Evolutionary conservation across 2,113 vertebrate genomes (phyloP).

Genomic region (Ceyx melanurus): DNA sequence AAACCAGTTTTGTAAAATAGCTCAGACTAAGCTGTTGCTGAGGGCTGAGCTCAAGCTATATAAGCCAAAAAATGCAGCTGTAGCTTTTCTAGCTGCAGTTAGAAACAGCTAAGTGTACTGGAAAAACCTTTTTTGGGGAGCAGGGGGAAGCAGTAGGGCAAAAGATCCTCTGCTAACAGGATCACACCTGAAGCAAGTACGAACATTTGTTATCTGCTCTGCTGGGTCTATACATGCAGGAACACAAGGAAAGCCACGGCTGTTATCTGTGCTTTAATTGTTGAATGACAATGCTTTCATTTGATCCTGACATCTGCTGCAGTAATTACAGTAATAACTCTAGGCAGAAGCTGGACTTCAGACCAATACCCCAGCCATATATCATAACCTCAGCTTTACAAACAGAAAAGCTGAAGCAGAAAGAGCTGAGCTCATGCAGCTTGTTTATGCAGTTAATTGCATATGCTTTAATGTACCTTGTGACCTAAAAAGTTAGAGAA

Average conservation of each 20-base stretch:
- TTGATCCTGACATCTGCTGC: background rate
- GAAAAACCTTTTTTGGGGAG: constrained; percentile 13
- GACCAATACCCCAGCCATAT: background rate
- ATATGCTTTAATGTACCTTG: background rate
- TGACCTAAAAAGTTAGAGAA: background rate
- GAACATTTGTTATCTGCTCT: constrained; percentile 13
- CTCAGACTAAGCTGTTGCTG: constrained; percentile 58
- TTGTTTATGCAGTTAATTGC: background rate
- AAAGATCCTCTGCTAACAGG: background rate
- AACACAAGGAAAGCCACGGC: background rate
- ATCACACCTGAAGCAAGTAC: constrained; percentile 39
- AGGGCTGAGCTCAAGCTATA: background rate
- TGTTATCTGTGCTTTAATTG: background rate
- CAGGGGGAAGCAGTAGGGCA: background rate
- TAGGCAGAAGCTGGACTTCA: background rate
- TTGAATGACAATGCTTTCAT: background rate
- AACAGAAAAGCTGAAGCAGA: constrained; percentile 3
- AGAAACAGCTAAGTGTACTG: constrained; percentile 54
- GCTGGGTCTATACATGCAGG: constrained; percentile 26
- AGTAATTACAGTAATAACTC: background rate
- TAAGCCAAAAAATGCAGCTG: constrained; percentile 67
- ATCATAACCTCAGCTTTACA: background rate
- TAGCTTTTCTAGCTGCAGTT: constrained; percentile 73
- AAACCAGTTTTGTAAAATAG: constrained; percentile 54
- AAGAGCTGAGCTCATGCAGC: background rate